Evolutionary conservation across 2,888 invertebrate species (phyloP).

Genomic region (Drosophila kuntzei): DNA sequence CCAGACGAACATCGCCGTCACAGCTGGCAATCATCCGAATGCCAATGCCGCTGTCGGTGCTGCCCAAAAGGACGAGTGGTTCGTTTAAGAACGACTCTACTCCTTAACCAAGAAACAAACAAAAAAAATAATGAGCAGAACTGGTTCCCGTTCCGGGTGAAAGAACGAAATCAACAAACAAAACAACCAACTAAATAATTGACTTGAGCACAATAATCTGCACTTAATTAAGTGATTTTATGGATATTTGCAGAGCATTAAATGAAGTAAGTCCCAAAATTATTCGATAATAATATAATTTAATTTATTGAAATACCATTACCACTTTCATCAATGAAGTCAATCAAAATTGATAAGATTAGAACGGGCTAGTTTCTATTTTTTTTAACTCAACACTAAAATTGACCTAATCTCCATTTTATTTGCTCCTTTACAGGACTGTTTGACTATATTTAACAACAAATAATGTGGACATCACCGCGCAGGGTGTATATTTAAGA

Average conservation of each 20-base stretch:
- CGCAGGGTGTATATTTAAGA: conserved; percentile 85
- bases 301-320: not conserved
- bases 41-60: conserved; percentile 82
- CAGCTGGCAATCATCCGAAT: conserved; percentile 79
- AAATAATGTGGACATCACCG: conserved; percentile 85
- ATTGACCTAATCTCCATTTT: not conserved
- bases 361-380: too few relatives aligned
- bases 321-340: not conserved
- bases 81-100: conserved; percentile 87
- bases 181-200: conserved; percentile 57
- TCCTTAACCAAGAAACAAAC: not conserved
- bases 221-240: conserved; percentile 71
- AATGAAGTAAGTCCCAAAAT: conserved; percentile 82
- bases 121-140: not conserved
- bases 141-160: conserved; percentile 41
- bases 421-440: conserved; percentile 77
- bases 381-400: too few relatives aligned
- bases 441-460: conserved; percentile 82
- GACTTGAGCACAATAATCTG: conserved; percentile 78
- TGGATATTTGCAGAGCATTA: conserved; percentile 85
- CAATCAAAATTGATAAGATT: not conserved
- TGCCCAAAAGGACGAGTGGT: conserved; percentile 96
- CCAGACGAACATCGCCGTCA: conserved; percentile 79
- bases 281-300: not conserved
- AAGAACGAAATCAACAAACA: conserved; percentile 46